These are phyloP conservation scores for Centropristis striata DNA, from an alignment of 2,113 vertebrate species.

Conservation along the genomic window DNA sequence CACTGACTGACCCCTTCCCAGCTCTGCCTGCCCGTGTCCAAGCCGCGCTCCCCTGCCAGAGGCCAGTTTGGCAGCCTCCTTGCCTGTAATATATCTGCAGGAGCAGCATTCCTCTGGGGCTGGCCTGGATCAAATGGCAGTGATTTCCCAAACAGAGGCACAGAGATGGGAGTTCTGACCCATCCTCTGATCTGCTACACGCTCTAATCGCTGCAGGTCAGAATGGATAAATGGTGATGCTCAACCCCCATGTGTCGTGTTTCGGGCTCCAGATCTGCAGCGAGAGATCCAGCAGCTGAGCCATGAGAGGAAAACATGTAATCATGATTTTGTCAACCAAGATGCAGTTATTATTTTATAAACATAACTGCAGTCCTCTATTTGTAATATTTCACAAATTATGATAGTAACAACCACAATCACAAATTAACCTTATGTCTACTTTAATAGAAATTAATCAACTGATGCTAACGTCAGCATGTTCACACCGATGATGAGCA, in stretches of 20 bases:
- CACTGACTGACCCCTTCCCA: slow-evolving; percentile 73
- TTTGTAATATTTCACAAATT: background rate
- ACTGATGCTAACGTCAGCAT: no score
- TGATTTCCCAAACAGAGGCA: slow-evolving; percentile 79
- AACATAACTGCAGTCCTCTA: background rate
- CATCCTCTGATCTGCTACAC: slow-evolving; percentile 80
- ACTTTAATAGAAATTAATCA: background rate
- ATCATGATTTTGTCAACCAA: slow-evolving; percentile 6
- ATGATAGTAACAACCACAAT: background rate
- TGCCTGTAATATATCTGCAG: slow-evolving; percentile 77
- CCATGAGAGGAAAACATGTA: slow-evolving; percentile 21
- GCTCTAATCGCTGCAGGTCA: slow-evolving; percentile 80
- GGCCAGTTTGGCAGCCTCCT: slow-evolving; percentile 71
- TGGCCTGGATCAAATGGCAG: slow-evolving; percentile 84
- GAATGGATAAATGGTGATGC: slow-evolving; percentile 67
- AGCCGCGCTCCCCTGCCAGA: slow-evolving; percentile 63
- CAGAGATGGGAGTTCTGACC: slow-evolving; percentile 81
- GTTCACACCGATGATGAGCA: no score
- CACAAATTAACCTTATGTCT: no score
- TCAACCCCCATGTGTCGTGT: slow-evolving; percentile 44
- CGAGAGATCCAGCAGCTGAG: slow-evolving; percentile 12
- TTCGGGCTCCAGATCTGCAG: slow-evolving; percentile 39
- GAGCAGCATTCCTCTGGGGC: slow-evolving; percentile 83
- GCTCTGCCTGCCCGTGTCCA: slow-evolving; percentile 63
- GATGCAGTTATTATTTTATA: background rate